Evolutionary conservation across 1,140 invertebrate species (phyloP).

Genomic region (Drosophila pandora): DNA sequence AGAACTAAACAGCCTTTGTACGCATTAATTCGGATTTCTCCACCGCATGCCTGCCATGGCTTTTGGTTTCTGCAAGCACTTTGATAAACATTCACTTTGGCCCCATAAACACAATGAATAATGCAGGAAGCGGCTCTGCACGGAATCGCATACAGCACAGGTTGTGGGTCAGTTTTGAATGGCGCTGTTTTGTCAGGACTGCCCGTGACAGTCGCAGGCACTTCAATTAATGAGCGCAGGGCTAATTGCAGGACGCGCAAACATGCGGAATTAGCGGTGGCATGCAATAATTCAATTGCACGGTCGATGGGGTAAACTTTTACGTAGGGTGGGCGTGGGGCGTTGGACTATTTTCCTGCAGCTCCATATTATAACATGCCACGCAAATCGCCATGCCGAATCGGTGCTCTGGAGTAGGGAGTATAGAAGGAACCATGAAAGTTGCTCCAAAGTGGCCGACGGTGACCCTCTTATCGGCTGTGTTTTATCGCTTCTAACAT

Average conservation of each 20-base stretch:
- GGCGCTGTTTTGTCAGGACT: slow-evolving; percentile 14
- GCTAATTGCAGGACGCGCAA: slow-evolving; percentile 65
- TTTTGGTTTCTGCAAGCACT: neutral
- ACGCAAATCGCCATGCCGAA: slow-evolving; percentile 18
- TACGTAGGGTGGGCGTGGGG: slow-evolving; percentile 11
- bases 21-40: neutral
- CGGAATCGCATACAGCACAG: slow-evolving; percentile 16
- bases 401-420: neutral
- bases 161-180: slow-evolving; percentile 7
- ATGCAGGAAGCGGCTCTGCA: slow-evolving; percentile 15
- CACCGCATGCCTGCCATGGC: neutral
- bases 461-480: slow-evolving; percentile 54
- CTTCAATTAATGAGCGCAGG: slow-evolving; percentile 64
- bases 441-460: slow-evolving; percentile 39
- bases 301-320: neutral
- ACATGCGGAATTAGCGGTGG: slow-evolving; percentile 45
- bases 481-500: slow-evolving; percentile 53
- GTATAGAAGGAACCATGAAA: slow-evolving; percentile 34
- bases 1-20: neutral
- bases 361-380: slow-evolving; percentile 44
- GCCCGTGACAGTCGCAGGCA: slow-evolving; percentile 44
- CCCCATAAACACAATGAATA: slow-evolving; percentile 26
- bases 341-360: slow-evolving; percentile 27
- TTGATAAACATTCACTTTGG: neutral
- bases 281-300: slow-evolving; percentile 78